phyloP scores from a whole-genome alignment of 2,113 vertebrate genomes.

The Myocastor coypus region DNA sequence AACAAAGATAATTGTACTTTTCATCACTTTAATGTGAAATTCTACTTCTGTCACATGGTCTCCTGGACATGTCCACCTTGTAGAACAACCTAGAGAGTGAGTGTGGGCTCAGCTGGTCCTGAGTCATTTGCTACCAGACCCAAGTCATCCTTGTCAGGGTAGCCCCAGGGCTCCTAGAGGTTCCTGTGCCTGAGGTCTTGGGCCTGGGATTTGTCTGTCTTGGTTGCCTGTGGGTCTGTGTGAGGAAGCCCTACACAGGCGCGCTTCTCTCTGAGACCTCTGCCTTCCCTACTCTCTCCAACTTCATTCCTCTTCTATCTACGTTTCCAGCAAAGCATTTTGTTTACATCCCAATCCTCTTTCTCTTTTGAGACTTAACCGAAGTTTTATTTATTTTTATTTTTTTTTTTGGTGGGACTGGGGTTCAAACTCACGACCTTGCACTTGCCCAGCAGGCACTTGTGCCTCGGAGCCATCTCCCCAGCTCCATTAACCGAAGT shows the following conservation, averaged over 20 bases:
- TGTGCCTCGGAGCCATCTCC: too few species aligned
- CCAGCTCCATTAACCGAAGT: too few species aligned
- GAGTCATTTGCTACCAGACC: not conserved
- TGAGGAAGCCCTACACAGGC: not conserved
- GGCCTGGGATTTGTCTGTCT: not conserved
- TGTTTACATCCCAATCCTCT: not conserved
- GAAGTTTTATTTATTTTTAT: too few species aligned
- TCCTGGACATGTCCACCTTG: not conserved
- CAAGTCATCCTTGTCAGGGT: not conserved
- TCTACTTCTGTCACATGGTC: not conserved
- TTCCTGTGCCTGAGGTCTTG: not conserved
- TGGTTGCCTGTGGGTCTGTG: not conserved
- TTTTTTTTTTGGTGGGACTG: too few species aligned
- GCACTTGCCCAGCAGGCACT: too few species aligned
- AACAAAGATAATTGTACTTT: conserved; percentile 40
- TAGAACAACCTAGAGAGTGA: not conserved
- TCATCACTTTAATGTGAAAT: not conserved
- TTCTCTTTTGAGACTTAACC: not conserved
- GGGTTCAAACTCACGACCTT: too few species aligned
- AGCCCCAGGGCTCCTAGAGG: not conserved
- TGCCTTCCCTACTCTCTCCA: not conserved
- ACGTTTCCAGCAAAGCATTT: not conserved
- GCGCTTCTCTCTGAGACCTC: not conserved
- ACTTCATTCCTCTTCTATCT: not conserved
- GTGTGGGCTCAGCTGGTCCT: not conserved